Conservation (phyloP, 1,140 invertebrate species). For the Babylonia areolata region DNA sequence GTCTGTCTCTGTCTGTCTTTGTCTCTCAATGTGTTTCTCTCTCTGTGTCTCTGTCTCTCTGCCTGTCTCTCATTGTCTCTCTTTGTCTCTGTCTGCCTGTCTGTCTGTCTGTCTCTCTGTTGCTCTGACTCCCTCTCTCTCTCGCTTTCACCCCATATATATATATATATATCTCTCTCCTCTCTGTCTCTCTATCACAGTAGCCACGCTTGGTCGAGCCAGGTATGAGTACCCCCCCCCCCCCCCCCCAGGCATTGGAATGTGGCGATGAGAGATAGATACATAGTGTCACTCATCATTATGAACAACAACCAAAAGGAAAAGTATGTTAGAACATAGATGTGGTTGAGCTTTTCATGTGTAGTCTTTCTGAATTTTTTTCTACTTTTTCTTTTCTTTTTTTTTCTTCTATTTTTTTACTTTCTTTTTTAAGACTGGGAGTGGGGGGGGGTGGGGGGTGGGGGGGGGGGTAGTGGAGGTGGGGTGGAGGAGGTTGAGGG, state of each 20-base stretch:
- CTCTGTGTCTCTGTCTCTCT: background rate
- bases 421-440: background rate
- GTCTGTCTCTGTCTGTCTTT: too few relatives aligned
- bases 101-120: background rate
- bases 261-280: background rate
- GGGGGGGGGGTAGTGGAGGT: too few relatives aligned
- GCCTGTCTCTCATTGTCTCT: background rate
- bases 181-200: background rate
- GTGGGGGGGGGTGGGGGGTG: too few relatives aligned
- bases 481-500: too few relatives aligned
- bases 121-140: background rate
- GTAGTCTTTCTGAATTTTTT: too few relatives aligned
- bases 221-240: background rate
- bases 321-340: too few relatives aligned
- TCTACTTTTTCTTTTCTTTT: too few relatives aligned
- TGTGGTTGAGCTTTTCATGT: too few relatives aligned
- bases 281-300: background rate
- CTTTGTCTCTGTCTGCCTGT: background rate
- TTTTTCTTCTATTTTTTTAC: too few relatives aligned
- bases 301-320: background rate
- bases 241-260: background rate
- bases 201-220: background rate
- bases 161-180: too few relatives aligned
- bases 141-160: background rate
- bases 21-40: background rate